Percentiles rank a stretch among this genome's conserved stretches.
These are phyloP conservation scores for Epinephelus coioides DNA, from an alignment of 2,797 vertebrate genomes.

Conservation along the genomic window DNA sequence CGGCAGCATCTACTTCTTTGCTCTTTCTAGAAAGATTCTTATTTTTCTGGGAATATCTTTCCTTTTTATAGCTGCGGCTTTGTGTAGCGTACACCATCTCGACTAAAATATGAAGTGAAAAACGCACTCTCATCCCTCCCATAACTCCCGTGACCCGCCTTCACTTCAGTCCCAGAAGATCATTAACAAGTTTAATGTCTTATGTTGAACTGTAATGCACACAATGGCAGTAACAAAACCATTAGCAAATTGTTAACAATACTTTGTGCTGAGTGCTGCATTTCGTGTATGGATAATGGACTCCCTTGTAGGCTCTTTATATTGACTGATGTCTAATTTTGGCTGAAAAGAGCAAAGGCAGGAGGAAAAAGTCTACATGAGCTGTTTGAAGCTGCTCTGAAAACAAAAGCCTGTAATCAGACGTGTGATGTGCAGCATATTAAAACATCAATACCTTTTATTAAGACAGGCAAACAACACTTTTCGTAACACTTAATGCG, in stretches of 20 bases:
- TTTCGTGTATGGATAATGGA: constrained; percentile 66
- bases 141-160: constrained; percentile 45
- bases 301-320: constrained; percentile 57
- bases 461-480: background rate
- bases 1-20: background rate
- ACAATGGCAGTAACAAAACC: constrained; percentile 62
- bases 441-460: constrained; percentile 1
- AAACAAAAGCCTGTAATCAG: constrained; percentile 18
- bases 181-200: constrained; percentile 60
- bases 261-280: constrained; percentile 48
- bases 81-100: background rate
- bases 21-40: constrained; percentile 8
- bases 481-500: too few relatives aligned
- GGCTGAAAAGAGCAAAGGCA: constrained; percentile 48
- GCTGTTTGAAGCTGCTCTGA: constrained; percentile 27
- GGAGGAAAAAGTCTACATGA: constrained; percentile 24
- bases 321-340: constrained; percentile 69
- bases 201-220: constrained; percentile 52
- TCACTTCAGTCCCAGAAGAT: constrained; percentile 30
- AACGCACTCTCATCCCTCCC: background rate
- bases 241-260: constrained; percentile 68
- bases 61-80: constrained; percentile 31
- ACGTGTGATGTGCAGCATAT: constrained; percentile 14
- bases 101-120: constrained; percentile 10
- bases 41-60: background rate